phyloP scores from a whole-genome alignment of 2,888 invertebrate genomes.

The Neuroscelio doddi region DNA sequence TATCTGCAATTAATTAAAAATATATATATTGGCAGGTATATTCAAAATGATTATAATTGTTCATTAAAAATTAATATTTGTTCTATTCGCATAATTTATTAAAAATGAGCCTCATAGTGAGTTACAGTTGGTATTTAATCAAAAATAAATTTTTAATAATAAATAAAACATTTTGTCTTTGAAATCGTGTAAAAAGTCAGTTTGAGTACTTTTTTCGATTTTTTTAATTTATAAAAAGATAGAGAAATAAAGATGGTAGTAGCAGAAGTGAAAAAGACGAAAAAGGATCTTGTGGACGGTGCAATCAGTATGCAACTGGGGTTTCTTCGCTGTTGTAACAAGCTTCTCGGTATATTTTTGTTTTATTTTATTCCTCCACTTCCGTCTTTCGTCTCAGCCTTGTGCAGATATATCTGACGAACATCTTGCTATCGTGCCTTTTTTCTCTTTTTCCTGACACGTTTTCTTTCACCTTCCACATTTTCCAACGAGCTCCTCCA shows the following conservation, averaged over 20 bases:
- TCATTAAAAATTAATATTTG: too few relatives aligned
- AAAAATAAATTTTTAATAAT: too few relatives aligned
- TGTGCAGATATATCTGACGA: slow-evolving; percentile 25
- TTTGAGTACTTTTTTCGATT: slow-evolving; percentile 8
- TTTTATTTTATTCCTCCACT: slow-evolving; percentile 42
- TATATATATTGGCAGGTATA: too few relatives aligned
- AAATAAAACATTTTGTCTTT: too few relatives aligned
- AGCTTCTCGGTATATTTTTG: slow-evolving; percentile 48
- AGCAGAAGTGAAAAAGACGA: slow-evolving; percentile 36
- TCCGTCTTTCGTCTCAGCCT: slow-evolving; percentile 25
- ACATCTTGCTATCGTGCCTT: slow-evolving; percentile 21
- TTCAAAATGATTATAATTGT: too few relatives aligned
- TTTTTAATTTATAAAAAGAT: slow-evolving; percentile 18
- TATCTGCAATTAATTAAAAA: too few relatives aligned
- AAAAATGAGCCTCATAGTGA: too few relatives aligned
- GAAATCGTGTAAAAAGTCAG: slow-evolving; percentile 4
- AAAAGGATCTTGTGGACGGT: slow-evolving; percentile 39
- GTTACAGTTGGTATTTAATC: too few relatives aligned
- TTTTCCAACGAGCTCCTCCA: slow-evolving; percentile 16
- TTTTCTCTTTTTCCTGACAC: slow-evolving; percentile 7
- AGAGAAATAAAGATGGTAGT: slow-evolving; percentile 9
- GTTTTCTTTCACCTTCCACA: slow-evolving; percentile 22
- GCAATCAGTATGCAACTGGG: slow-evolving; percentile 63
- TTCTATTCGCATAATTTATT: too few relatives aligned
- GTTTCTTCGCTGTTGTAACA: slow-evolving; percentile 57